Evolutionary conservation across 2,113 vertebrate genomes (phyloP), one percentile per base, ranked within the genome.

Genomic region (Martes martes): DNA sequence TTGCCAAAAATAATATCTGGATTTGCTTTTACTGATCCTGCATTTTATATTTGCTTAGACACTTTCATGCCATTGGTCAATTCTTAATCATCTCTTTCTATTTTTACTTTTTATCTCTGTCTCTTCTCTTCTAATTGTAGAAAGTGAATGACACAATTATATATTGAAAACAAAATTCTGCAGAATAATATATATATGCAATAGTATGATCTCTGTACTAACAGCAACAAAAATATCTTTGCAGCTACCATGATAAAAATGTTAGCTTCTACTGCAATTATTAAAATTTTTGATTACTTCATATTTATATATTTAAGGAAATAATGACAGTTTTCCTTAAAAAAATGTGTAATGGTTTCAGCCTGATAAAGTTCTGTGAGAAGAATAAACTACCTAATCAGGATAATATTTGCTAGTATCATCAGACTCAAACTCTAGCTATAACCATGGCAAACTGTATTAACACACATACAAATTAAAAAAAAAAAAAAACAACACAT

Each of bases 391-490:
- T 97, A 76, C 28, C 1, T 63, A 85, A 9, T 94, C 91, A 73
- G 33, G 42, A 91, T 92, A 97, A 97, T 89, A 33, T 19, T 47
- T 89, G 10, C 14, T 9, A 18, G 71, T 89, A 36, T 96, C 91
- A 96, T 74, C 94, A 96, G 91, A 83, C 31, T 61, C 91, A 89
- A 91, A 67, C 80, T 18, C n/a, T 50, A 86, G 19, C 55, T 91
- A 59, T n/a, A 93, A 94, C 31, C 36, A 91, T 96, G 95, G 89
- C 81, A 86, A 92, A 98, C 95, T 76, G 59, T 57, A 42, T 93
- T 98, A 96, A 67, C 79, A 76, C 50, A 97, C 67, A 94, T 31
- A 36, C 2, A 47, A 3, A 45, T 42, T 19, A 2, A 93, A 33
- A 74, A 36, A 74, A 69, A 4, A 7, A 55, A 8, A 74, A 69